Conservation (phyloP, 2,113 vertebrate species). For the Sorex fumeus region DNA sequence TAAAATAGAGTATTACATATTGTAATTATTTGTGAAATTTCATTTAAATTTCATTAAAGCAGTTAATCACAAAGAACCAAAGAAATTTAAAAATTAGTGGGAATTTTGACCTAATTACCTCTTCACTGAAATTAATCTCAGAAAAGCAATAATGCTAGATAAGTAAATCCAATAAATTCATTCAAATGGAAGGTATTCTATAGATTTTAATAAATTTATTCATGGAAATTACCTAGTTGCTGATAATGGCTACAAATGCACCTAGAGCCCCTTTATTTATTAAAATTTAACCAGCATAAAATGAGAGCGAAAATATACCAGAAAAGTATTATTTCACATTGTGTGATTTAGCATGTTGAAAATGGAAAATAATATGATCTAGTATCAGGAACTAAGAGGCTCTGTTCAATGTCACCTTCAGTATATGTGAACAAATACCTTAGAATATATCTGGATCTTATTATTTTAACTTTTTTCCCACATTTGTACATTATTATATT, state of each 20-base stretch:
- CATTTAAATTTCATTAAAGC: slow-evolving; percentile 53
- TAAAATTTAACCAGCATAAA: slow-evolving; percentile 42
- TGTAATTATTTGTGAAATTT: slow-evolving; percentile 73
- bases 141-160: slow-evolving; percentile 65
- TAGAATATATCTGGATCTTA: background rate
- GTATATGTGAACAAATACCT: slow-evolving; percentile 17
- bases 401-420: slow-evolving; percentile 57
- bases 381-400: background rate
- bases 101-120: slow-evolving; percentile 66
- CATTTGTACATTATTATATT: slow-evolving; percentile 63
- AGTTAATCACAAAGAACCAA: slow-evolving; percentile 75
- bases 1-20: slow-evolving; percentile 15
- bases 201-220: slow-evolving; percentile 65
- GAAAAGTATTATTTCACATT: slow-evolving; percentile 16
- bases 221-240: slow-evolving; percentile 31
- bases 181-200: slow-evolving; percentile 42
- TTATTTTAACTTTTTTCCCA: slow-evolving; percentile 48
- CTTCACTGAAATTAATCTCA: slow-evolving; percentile 67
- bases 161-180: slow-evolving; percentile 66
- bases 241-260: slow-evolving; percentile 47
- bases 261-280: background rate
- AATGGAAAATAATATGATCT: slow-evolving; percentile 38
- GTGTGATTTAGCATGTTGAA: background rate
- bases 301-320: slow-evolving; percentile 8
- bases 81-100: slow-evolving; percentile 58